These are phyloP conservation scores for Phyllotreta cruciferae DNA, from an alignment of 2,888 invertebrate genomes.

Conservation along the genomic window DNA sequence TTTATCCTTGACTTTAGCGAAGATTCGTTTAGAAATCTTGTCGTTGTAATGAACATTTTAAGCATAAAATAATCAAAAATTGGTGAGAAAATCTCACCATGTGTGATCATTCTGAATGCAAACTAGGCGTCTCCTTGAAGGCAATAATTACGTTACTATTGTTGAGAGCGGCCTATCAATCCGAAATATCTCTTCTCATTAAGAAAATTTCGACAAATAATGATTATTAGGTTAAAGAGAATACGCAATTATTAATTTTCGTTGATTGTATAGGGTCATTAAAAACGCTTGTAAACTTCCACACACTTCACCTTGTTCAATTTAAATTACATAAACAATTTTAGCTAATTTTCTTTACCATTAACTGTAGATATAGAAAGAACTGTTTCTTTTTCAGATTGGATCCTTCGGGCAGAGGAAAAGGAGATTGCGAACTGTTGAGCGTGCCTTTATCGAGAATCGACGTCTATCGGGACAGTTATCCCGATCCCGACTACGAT, in stretches of 20 bases:
- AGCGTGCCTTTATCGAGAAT: constrained; percentile 74
- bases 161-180: background rate
- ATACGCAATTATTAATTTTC: constrained; percentile 7
- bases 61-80: constrained; percentile 21
- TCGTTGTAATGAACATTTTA: background rate
- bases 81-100: constrained; percentile 22
- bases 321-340: too few relatives aligned
- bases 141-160: constrained; percentile 7
- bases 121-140: constrained; percentile 21
- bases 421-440: constrained; percentile 80
- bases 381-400: too few relatives aligned
- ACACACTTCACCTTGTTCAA: too few relatives aligned
- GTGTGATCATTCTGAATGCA: constrained; percentile 15
- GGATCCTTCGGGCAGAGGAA: constrained; percentile 73
- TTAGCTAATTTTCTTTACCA: too few relatives aligned
- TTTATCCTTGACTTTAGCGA: constrained; percentile 8
- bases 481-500: constrained; percentile 76
- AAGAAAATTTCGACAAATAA: constrained; percentile 19
- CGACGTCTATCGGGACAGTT: constrained; percentile 69
- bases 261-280: background rate
- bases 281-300: too few relatives aligned
- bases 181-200: constrained; percentile 13
- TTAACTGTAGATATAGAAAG: too few relatives aligned
- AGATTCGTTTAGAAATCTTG: constrained; percentile 1
- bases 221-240: constrained; percentile 10